Evolutionary conservation across 1,140 invertebrate species (phyloP), one percentile per base, ranked within the genome.

Genomic region (Tetragonula clypearis): DNA sequence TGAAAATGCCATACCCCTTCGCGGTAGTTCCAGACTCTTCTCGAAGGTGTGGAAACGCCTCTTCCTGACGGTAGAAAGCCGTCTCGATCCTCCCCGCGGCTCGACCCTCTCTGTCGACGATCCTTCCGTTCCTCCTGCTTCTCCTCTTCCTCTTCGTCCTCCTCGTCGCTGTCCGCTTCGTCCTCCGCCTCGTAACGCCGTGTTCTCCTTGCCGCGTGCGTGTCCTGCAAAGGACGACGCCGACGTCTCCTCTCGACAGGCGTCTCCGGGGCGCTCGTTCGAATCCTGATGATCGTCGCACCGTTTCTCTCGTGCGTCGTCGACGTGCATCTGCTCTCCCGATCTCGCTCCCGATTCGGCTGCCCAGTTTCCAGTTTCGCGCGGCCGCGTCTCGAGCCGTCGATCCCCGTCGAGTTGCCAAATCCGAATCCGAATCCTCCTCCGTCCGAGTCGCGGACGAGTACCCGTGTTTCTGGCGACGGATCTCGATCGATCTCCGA

Each of bases 1-100:
- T 88, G 87, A 91, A 90, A 88, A 83, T 90, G 86, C 90, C 91
- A 89, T 94, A 95, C 94, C 94, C 92, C 92, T 82, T 95, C 93
- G 82, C 91, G 91, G 53, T 93, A 93, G 77, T 92, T 93, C 93
- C 93, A 94, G 53, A 92, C 62, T 84, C 90, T 92, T 80, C 93
- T 91, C 30, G 91, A 88, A 41, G 93, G 93, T 86, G 90, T 93
- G 35, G 86, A 77, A 49, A 82, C 89, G 80, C 84, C 76, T 83
- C 88, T 89, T 55, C 60, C 72, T 49, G 88, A 49, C 41, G 41
- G 55, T 23, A 26, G 76, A 87, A 86, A 87, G 86, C 84, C 87
- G 15, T 78, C 88, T 41, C 41, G 41, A 41, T 41, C 41, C 41
- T 41, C 41, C 23, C 68, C 86, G 84, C 72, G 79, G 89, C 69